These are phyloP conservation scores for Baronia brevicornis DNA, from an alignment of 2,888 invertebrate species.

Conservation along the genomic window DNA sequence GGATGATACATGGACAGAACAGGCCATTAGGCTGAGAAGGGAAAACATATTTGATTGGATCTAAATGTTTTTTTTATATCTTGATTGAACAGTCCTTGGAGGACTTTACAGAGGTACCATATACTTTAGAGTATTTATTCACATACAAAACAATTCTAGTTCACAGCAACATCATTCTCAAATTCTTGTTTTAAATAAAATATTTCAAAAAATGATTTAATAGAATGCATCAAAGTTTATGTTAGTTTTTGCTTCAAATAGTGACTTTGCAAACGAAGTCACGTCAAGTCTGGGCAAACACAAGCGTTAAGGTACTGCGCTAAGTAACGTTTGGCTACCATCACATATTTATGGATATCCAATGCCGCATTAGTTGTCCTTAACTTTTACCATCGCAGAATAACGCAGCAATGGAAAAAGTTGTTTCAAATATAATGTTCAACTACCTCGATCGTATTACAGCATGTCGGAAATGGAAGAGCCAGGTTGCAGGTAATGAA, in stretches of 20 bases:
- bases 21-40: too few relatives aligned
- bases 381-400: background rate
- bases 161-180: slow-evolving; percentile 22
- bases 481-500: slow-evolving; percentile 67
- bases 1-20: too few relatives aligned
- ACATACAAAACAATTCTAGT: slow-evolving; percentile 21
- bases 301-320: slow-evolving; percentile 28
- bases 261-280: slow-evolving; percentile 60
- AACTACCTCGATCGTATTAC: slow-evolving; percentile 19
- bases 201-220: too few relatives aligned
- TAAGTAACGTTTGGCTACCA: slow-evolving; percentile 6
- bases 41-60: too few relatives aligned
- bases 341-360: slow-evolving; percentile 11
- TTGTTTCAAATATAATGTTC: too few relatives aligned
- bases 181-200: too few relatives aligned
- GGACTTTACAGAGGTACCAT: too few relatives aligned
- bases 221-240: slow-evolving; percentile 52
- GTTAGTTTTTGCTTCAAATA: slow-evolving; percentile 61
- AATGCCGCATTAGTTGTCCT: slow-evolving; percentile 12
- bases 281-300: slow-evolving; percentile 57
- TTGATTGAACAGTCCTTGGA: too few relatives aligned
- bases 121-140: too few relatives aligned
- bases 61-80: too few relatives aligned
- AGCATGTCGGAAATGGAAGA: slow-evolving; percentile 63
- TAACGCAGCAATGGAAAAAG: slow-evolving; percentile 27